A percentile compares a stretch with the other conserved stretches of the same genome.
Conservation (phyloP, 2,797 vertebrate species). For the Neosalanx taihuensis region DNA sequence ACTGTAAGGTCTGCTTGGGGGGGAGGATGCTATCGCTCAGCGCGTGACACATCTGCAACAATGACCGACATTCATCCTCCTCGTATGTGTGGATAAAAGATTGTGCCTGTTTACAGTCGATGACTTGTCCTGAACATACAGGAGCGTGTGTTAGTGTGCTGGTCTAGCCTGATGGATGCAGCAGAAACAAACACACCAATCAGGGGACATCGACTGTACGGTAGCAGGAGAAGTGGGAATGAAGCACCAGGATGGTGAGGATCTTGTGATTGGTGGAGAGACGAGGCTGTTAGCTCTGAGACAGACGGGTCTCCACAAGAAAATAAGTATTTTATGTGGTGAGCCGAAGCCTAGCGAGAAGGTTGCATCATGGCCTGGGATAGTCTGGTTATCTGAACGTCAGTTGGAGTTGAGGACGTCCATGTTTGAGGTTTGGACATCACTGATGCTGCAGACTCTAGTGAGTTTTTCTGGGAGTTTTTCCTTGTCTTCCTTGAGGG, state of each 20-base stretch:
- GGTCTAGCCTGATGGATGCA: slow-evolving; percentile 15
- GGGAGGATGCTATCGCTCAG: slow-evolving; percentile 37
- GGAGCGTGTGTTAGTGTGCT: slow-evolving; percentile 1
- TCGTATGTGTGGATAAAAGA: slow-evolving; percentile 42
- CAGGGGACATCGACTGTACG: neutral
- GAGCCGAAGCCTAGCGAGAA: too few relatives aligned
- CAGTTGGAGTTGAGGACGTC: neutral
- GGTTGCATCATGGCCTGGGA: neutral
- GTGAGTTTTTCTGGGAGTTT: too few relatives aligned
- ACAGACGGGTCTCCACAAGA: neutral
- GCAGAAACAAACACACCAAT: slow-evolving; percentile 23
- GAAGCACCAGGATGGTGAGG: neutral
- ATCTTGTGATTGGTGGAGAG: neutral
- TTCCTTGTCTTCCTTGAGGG: too few relatives aligned
- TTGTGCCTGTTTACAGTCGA: slow-evolving; percentile 37
- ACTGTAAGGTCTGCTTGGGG: slow-evolving; percentile 3
- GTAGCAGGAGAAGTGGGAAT: neutral
- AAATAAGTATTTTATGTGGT: neutral
- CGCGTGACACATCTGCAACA: slow-evolving; percentile 47
- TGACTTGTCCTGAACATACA: slow-evolving; percentile 30
- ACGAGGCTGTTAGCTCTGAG: neutral
- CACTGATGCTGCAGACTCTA: neutral
- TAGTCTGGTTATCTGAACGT: neutral
- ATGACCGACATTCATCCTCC: slow-evolving; percentile 42
- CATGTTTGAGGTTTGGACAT: neutral